Evolutionary conservation across 2,113 vertebrate species (phyloP).

Genomic region (Zosterops borbonicus): DNA sequence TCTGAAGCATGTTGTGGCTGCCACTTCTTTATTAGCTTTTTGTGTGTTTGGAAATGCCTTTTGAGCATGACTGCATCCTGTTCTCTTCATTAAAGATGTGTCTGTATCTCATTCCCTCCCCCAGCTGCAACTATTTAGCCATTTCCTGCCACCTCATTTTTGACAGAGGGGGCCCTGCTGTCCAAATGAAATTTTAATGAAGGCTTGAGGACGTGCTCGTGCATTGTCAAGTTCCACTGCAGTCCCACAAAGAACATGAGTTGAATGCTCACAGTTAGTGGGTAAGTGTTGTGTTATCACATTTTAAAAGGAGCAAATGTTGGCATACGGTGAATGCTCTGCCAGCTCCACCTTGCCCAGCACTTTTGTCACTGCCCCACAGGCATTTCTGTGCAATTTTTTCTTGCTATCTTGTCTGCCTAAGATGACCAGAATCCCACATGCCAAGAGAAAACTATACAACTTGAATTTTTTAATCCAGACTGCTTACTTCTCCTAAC

Average conservation of each 20-base stretch:
- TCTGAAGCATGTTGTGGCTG: neutral
- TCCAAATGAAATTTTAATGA: constrained; percentile 67
- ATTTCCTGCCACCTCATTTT: constrained; percentile 38
- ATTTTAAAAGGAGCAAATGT: constrained; percentile 12
- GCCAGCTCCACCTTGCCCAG: neutral
- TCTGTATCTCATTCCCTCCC: neutral
- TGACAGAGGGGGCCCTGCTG: constrained; percentile 30
- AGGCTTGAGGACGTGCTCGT: neutral
- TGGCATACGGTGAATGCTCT: neutral
- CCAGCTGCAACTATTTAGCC: constrained; percentile 11
- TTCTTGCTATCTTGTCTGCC: neutral
- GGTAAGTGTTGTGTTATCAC: neutral
- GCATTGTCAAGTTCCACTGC: neutral
- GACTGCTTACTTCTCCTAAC: neutral
- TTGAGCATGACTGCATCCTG: neutral
- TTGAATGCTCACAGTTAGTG: neutral
- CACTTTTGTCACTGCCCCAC: neutral
- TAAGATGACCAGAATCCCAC: neutral
- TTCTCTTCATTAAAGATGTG: constrained; percentile 39
- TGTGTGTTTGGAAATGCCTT: neutral
- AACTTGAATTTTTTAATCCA: neutral
- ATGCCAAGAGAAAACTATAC: neutral
- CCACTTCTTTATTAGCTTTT: neutral
- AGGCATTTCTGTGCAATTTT: neutral
- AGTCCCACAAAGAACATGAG: constrained; percentile 32